phyloP scores from a whole-genome alignment of 2,113 vertebrate genomes.

The Corythornis vintsioides region DNA sequence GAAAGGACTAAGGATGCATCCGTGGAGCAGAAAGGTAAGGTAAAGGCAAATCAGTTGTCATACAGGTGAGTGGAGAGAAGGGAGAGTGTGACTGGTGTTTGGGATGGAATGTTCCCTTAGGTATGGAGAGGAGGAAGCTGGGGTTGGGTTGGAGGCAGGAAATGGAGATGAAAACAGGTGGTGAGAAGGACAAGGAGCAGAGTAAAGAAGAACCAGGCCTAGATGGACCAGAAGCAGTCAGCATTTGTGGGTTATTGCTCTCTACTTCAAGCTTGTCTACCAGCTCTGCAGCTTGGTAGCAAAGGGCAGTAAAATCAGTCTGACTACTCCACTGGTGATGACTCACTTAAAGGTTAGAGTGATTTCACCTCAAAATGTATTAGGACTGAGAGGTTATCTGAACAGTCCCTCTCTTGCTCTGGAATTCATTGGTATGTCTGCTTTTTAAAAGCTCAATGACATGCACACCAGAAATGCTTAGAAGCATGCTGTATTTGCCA shows the following conservation, averaged over 20 bases:
- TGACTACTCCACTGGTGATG: not conserved
- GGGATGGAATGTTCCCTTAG: not conserved
- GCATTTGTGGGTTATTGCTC: not conserved
- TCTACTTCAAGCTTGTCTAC: not conserved
- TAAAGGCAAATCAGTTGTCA: not conserved
- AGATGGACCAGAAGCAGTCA: not conserved
- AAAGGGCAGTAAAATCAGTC: not conserved
- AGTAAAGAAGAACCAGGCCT: not conserved
- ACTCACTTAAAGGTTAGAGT: conserved; percentile 9
- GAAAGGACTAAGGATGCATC: not conserved
- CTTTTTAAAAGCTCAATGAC: conserved; percentile 20
- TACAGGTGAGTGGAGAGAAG: not conserved
- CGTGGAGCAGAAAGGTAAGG: not conserved
- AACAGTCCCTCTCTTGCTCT: not conserved
- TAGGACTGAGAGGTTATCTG: conserved; percentile 49
- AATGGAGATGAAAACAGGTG: not conserved
- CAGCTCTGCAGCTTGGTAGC: not conserved
- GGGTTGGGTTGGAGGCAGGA: not conserved
- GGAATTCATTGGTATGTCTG: conserved; percentile 10
- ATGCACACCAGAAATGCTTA: not conserved
- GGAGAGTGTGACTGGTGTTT: not conserved
- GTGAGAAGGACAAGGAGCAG: not conserved
- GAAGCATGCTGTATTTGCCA: not conserved
- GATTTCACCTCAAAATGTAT: not conserved
- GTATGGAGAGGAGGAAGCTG: not conserved